phyloP scores from a whole-genome alignment of 2,797 vertebrate genomes.

The Nyctibius grandis region DNA sequence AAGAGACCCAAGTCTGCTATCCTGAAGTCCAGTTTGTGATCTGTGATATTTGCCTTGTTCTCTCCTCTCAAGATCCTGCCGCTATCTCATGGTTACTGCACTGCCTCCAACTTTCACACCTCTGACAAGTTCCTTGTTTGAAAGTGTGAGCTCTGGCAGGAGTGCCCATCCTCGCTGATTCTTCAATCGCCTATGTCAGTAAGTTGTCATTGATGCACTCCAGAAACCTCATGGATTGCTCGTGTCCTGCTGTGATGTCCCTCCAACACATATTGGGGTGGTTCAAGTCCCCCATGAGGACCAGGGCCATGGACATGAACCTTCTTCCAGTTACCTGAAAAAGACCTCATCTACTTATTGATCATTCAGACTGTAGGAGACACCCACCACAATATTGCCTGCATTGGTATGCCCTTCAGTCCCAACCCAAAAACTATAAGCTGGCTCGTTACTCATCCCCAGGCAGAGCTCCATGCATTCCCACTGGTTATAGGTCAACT shows the following conservation, averaged over 20 bases:
- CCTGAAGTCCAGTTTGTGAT: background rate
- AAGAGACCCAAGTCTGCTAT: background rate
- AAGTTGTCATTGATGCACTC: too few species aligned
- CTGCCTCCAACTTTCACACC: background rate
- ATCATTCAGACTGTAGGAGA: background rate
- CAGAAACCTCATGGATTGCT: too few species aligned
- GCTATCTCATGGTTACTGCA: background rate
- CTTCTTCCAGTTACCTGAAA: background rate
- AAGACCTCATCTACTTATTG: background rate
- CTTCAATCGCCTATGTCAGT: background rate
- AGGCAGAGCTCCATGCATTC: background rate
- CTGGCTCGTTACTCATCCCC: background rate
- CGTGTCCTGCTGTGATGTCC: too few species aligned
- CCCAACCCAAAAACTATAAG: background rate
- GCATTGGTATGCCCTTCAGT: background rate
- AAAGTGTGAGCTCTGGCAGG: background rate
- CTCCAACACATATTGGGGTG: too few species aligned
- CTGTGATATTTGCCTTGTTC: background rate
- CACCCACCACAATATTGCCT: rapidly evolving
- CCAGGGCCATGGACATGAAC: background rate
- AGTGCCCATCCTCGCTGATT: background rate
- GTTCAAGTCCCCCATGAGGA: too few species aligned
- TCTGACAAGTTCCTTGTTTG: background rate
- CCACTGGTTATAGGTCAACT: background rate
- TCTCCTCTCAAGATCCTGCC: background rate